Conservation (phyloP, 2,888 invertebrate genomes). For the Caenorhabditis sp. region DNA sequence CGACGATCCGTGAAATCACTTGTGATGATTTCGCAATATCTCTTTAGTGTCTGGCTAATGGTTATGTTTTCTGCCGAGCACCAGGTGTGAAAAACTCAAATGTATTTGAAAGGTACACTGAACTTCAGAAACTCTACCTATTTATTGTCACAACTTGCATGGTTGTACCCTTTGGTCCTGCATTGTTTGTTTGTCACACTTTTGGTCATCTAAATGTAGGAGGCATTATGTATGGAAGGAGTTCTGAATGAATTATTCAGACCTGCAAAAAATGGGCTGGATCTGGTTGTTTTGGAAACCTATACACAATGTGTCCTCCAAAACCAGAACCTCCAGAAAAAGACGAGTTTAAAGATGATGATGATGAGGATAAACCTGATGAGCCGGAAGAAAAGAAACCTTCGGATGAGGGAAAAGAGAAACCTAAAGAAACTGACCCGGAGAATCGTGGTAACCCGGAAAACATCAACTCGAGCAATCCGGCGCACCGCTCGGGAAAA, state of each 20-base stretch:
- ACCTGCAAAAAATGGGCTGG: constrained; percentile 70
- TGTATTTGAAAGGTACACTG: background rate
- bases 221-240: no score
- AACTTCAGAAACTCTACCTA: constrained; percentile 61
- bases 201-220: constrained; percentile 70
- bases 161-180: constrained; percentile 67
- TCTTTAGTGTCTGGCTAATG: constrained; percentile 67
- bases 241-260: no score
- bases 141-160: constrained; percentile 57
- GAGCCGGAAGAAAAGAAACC: constrained; percentile 19
- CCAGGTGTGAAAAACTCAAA: constrained; percentile 37
- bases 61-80: constrained; percentile 66
- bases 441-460: background rate
- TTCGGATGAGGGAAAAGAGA: background rate
- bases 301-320: constrained; percentile 70
- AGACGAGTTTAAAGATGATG: constrained; percentile 30
- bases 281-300: constrained; percentile 51
- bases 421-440: background rate
- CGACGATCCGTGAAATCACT: constrained; percentile 67
- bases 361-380: constrained; percentile 46
- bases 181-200: constrained; percentile 69
- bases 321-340: constrained; percentile 43
- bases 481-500: background rate
- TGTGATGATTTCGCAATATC: constrained; percentile 46
- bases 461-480: background rate